Evolutionary conservation across 1,140 invertebrate genomes (phyloP).

Genomic region (Achatina immaculata): DNA sequence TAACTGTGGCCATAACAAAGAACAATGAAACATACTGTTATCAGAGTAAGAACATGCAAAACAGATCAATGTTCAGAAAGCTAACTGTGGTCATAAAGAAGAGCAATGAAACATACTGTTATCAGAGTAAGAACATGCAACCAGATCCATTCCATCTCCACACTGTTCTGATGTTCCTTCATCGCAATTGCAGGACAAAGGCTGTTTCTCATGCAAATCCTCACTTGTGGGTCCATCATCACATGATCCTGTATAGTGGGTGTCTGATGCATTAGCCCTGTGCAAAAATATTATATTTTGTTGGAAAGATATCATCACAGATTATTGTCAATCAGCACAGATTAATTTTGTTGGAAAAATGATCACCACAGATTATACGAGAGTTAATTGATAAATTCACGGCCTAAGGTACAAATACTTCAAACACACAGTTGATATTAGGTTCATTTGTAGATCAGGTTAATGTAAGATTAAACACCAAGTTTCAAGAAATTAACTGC

Average conservation of each 20-base stretch:
- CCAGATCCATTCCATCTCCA: slow-evolving; percentile 40
- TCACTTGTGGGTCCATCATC: slow-evolving; percentile 11
- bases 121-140: slow-evolving; percentile 43
- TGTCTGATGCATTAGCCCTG: slow-evolving; percentile 44
- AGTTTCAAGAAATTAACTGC: too few species aligned
- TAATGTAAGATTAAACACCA: too few species aligned
- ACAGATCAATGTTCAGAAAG: too few species aligned
- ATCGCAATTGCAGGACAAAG: slow-evolving; percentile 45
- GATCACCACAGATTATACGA: too few species aligned
- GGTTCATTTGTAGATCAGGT: too few species aligned
- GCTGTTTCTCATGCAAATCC: neutral
- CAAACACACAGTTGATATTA: too few species aligned
- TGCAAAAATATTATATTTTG: neutral
- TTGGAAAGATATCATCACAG: slow-evolving; percentile 1
- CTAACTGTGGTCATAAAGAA: too few species aligned
- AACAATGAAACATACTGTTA: too few species aligned
- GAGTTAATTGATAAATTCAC: too few species aligned
- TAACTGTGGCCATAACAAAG: too few species aligned
- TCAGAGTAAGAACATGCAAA: too few species aligned
- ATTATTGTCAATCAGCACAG: neutral
- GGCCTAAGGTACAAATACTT: too few species aligned
- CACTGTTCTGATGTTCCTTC: slow-evolving; percentile 22
- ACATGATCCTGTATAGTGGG: slow-evolving; percentile 51
- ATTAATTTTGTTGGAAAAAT: neutral
- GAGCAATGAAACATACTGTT: slow-evolving; percentile 43